Evolutionary conservation across 1,140 invertebrate species (phyloP), one percentile per base, ranked within the genome.

Genomic region (Capitella teleta): DNA sequence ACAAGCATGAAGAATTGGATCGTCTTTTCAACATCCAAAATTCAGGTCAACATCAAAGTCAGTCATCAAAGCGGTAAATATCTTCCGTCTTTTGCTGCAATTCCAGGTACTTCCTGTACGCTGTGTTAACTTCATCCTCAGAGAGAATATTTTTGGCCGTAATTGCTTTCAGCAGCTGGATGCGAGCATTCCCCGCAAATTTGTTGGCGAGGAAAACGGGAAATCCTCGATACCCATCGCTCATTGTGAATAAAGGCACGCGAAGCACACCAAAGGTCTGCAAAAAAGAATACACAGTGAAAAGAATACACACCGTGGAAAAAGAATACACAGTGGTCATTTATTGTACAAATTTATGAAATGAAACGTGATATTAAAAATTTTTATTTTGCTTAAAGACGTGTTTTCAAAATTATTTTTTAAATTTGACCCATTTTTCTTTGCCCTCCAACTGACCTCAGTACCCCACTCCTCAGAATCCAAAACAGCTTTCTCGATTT

Each of bases 171-270:
- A 47, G 14, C 10, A 79, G 57, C 58, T 78, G 73, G 18, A 71
- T 51, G 48, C 67, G 64, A 14, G 76, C 64, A 56, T 70, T 74
- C 8, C 75, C 74, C 42, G 70, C 68, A 61, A 78, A 79, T n/a
- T 65, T 58, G 50, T 78, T 71, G 21, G 64, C 63, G 0, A 79
- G 59, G 61, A 78, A 79, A 2, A 70, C 67, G 41, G 77, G 77
- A 26, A 79, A 68, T 12, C 78, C 78, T 54, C 72, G 49, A 30
- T 64, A 64, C 14, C 69, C 67, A 62, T 78, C 77, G 8, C 58
- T 53, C 74, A 79, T 75, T 3, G 75, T 77, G 58, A 70, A 78
- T 1, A 79, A 58, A 1, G 77, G 76, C 3, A 76, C 68, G 41
- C 77, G 63, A 10, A 78, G 38, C 14, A 68, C 61, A 1, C 77